Evolutionary conservation across 2,888 invertebrate genomes (phyloP), one percentile per base, ranked within the genome.

Genomic region (Adineta ricciae): DNA sequence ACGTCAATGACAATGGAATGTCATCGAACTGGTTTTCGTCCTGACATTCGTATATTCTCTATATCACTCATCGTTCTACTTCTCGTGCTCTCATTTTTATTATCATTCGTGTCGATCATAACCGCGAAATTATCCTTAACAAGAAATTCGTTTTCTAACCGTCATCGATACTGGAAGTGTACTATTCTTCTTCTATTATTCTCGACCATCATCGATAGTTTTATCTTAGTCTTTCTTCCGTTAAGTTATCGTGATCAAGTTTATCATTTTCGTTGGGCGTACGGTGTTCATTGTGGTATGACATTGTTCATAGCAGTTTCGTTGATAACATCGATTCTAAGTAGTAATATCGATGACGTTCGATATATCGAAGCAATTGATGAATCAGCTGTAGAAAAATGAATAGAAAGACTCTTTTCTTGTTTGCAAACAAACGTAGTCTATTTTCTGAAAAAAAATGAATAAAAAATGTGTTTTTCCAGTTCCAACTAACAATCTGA

Each of bases 151-250:
- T 24, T 21, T 38, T 38, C 7, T 21, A 38, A 9, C 4, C 38
- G 78, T 41, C 78, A n/a, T n/a, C 78, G 24, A 41, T 41, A 41
- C 24, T 78, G 78, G 78, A 41, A 41, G 41, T 78, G 41, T 78
- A 78, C 78, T n/a, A 78, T 78, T n/a, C 2, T 78, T 24, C n/a
- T n/a, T n/a, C 7, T 78, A 24, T 16, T 78, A 38, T 41, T 78
- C 41, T 21, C 24, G 38, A 36, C 36, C 3, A 4, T 78, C 0
- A 41, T 78, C n/a, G 78, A 78, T 78, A 24, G 11, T 9, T 41
- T 78, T 11, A 78, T 78, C 38, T 78, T 78, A 41, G 16, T 78
- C n/a, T 41, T 78, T 78, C 11, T 78, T 41, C 78, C 78, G n/a
- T 78, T 78, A 32, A 41, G 24, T 41, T 78, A 78, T 78, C 38